These are phyloP conservation scores for Thryonomys swinderianus DNA, from an alignment of 2,113 vertebrate genomes.

Conservation along the genomic window DNA sequence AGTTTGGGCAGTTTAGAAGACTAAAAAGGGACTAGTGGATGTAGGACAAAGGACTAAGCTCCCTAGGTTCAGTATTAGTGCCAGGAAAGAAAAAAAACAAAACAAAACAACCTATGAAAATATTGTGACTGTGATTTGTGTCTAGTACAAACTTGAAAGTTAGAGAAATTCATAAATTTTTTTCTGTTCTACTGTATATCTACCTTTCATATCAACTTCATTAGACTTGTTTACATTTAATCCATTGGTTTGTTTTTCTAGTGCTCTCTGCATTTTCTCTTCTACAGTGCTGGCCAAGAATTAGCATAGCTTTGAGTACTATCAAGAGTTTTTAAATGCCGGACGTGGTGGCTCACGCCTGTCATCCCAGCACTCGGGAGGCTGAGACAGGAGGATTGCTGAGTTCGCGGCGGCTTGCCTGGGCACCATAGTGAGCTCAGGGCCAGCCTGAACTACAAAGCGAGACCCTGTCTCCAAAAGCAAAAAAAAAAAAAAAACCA, in stretches of 20 bases:
- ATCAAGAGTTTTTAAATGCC: constrained; percentile 33
- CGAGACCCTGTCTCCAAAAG: no score
- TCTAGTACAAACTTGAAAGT: not conserved
- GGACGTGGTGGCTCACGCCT: no score
- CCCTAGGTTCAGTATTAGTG: not conserved
- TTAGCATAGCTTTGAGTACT: not conserved
- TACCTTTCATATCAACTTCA: constrained; percentile 23
- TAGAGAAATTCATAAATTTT: constrained; percentile 9
- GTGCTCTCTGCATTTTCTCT: constrained; percentile 16
- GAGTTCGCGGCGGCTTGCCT: no score
- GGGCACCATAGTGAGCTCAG: no score
- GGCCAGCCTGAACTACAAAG: no score
- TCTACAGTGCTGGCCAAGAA: not conserved
- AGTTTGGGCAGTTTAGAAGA: not conserved
- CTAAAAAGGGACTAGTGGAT: not conserved
- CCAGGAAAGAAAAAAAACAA: not conserved
- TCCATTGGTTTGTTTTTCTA: constrained; percentile 42
- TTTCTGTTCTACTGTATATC: not conserved
- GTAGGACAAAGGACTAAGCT: not conserved
- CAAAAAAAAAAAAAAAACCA: no score
- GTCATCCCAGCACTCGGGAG: no score
- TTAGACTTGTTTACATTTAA: constrained; percentile 22
- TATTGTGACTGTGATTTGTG: not conserved
- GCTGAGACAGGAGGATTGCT: no score
- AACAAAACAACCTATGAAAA: not conserved